Evolutionary conservation across 2,113 vertebrate genomes (phyloP).

Genomic region (Neomonachus schauinslandi): DNA sequence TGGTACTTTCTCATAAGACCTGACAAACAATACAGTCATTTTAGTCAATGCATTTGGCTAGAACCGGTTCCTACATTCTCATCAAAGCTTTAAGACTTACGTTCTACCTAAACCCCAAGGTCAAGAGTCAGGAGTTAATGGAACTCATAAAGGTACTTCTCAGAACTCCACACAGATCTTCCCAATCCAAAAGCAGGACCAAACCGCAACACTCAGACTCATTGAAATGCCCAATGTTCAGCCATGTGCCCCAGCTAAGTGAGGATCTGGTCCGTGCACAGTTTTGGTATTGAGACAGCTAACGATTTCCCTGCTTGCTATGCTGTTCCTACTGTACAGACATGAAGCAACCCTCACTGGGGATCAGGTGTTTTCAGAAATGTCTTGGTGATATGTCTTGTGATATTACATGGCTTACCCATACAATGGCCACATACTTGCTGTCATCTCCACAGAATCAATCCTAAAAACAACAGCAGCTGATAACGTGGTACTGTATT

Average conservation of each 20-base stretch:
- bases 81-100: background rate
- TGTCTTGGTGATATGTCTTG: background rate
- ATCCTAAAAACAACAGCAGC: background rate
- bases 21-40: constrained; percentile 38
- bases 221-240: background rate
- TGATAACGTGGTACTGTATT: background rate
- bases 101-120: background rate
- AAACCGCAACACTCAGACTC: background rate
- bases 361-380: background rate
- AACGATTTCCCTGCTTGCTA: background rate
- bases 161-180: background rate
- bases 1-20: background rate
- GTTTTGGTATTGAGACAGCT: background rate
- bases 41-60: background rate
- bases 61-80: background rate
- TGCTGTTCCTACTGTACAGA: background rate
- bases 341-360: background rate
- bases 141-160: background rate
- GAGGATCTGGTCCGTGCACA: background rate
- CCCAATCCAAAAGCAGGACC: background rate
- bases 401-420: background rate
- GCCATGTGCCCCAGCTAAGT: background rate
- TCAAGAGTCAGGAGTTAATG: background rate
- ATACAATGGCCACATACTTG: background rate
- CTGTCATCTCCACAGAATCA: background rate